These are phyloP conservation scores for Amphipoea oculea DNA, from an alignment of 2,888 invertebrate species.

Conservation along the genomic window DNA sequence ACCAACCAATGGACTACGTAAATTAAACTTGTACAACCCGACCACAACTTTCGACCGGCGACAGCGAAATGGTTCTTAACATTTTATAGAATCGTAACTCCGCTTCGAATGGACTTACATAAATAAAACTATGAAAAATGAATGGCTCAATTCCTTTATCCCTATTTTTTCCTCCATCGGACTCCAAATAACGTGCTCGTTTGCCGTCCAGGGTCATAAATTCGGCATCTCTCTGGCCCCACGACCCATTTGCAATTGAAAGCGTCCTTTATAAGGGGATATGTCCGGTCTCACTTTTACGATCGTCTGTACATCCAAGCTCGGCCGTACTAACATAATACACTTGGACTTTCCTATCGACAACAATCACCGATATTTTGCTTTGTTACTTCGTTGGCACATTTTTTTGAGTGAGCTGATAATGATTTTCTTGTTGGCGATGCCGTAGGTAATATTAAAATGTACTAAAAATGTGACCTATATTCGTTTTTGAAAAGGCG, in stretches of 20 bases:
- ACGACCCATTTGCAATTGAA: slow-evolving; percentile 89
- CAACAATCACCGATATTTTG: slow-evolving; percentile 38
- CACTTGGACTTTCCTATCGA: slow-evolving; percentile 51
- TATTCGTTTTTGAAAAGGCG: background rate
- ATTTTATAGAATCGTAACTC: slow-evolving; percentile 80
- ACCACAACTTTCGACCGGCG: slow-evolving; percentile 51
- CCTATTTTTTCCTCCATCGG: slow-evolving; percentile 83
- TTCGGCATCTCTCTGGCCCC: slow-evolving; percentile 81
- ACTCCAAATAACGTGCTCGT: slow-evolving; percentile 84
- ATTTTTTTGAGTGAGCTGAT: background rate
- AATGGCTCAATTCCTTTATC: slow-evolving; percentile 84
- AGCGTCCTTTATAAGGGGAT: slow-evolving; percentile 87
- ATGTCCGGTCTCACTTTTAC: slow-evolving; percentile 85
- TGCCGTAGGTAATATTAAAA: background rate
- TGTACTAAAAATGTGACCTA: background rate
- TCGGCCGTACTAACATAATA: slow-evolving; percentile 56
- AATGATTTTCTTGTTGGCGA: background rate
- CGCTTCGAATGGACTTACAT: slow-evolving; percentile 80
- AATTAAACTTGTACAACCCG: slow-evolving; percentile 56
- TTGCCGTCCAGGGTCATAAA: slow-evolving; percentile 85
- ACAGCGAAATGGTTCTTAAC: slow-evolving; percentile 64
- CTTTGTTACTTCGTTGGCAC: slow-evolving; percentile 24
- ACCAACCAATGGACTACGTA: slow-evolving; percentile 27
- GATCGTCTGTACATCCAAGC: slow-evolving; percentile 68
- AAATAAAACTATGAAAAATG: slow-evolving; percentile 87